Evolutionary conservation across 2,113 vertebrate species (phyloP).

Genomic region (Etia nguti): DNA sequence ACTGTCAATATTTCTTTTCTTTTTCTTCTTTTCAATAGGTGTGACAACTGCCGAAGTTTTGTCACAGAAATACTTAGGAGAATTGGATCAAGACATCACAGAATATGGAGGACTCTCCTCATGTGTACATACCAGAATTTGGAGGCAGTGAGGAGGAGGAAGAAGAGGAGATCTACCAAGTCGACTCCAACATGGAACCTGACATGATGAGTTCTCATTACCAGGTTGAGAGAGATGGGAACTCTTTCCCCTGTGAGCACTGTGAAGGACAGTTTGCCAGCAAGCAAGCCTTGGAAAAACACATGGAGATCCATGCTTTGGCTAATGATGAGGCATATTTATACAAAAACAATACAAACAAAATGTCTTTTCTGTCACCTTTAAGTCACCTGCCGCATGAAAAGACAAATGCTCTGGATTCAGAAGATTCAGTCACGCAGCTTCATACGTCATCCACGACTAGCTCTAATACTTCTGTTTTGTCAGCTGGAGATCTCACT

Average conservation of each 20-base stretch:
- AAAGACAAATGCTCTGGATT: constrained; percentile 50
- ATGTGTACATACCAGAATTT: constrained; percentile 57
- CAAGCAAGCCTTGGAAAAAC: constrained; percentile 83
- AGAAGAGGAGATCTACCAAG: constrained; percentile 1
- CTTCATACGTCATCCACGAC: not conserved
- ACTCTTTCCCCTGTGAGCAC: constrained; percentile 81
- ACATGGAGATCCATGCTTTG: constrained; percentile 83
- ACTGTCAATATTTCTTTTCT: not conserved
- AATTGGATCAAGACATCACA: constrained; percentile 58
- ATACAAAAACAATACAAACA: constrained; percentile 79
- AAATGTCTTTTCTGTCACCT: constrained; percentile 78
- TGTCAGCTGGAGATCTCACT: not conserved
- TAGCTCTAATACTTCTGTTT: not conserved
- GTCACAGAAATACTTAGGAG: constrained; percentile 63
- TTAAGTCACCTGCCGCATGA: constrained; percentile 79
- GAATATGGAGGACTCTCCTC: constrained; percentile 51
- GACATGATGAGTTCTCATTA: not conserved
- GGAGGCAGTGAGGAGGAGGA: constrained; percentile 54
- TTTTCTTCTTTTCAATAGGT: constrained; percentile 53
- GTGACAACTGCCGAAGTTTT: constrained; percentile 67
- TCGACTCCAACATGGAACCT: not conserved
- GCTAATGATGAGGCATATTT: constrained; percentile 65
- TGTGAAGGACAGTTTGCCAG: constrained; percentile 85
- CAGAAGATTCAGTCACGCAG: not conserved
- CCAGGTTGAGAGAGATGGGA: constrained; percentile 43